Evolutionary conservation across 2,888 invertebrate genomes (phyloP).

Genomic region (Polyploca ridens): DNA sequence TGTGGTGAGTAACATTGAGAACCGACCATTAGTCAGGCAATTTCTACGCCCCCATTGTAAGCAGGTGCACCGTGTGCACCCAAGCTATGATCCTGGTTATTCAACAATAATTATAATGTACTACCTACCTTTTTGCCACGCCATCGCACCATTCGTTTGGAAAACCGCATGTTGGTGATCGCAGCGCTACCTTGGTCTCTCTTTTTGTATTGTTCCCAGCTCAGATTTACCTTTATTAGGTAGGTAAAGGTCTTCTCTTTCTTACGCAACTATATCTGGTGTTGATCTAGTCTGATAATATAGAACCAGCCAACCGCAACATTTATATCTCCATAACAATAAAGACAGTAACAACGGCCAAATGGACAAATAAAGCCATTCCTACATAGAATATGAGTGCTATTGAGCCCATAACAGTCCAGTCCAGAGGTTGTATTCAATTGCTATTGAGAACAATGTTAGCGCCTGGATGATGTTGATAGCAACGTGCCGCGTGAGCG

Average conservation of each 20-base stretch:
- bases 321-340: not conserved
- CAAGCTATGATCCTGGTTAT: too few species aligned
- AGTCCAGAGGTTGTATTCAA: conserved; percentile 9
- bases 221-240: too few species aligned
- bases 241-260: not conserved
- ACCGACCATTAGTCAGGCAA: too few species aligned
- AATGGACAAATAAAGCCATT: not conserved
- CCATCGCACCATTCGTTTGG: too few species aligned
- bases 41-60: too few species aligned
- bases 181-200: too few species aligned
- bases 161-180: too few species aligned
- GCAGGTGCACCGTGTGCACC: too few species aligned
- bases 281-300: not conserved
- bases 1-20: conserved; percentile 81
- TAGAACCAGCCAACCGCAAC: not conserved
- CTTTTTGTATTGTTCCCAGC: too few species aligned
- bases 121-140: too few species aligned
- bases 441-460: conserved; percentile 22
- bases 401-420: conserved; percentile 10
- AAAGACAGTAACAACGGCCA: not conserved
- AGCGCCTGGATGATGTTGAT: conserved; percentile 31
- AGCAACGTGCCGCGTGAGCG: conserved; percentile 28
- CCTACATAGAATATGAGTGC: conserved; percentile 13
- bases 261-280: not conserved
- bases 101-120: too few species aligned